phyloP scores from a whole-genome alignment of 2,797 vertebrate species.

The Percopsis omiscomaycus region DNA sequence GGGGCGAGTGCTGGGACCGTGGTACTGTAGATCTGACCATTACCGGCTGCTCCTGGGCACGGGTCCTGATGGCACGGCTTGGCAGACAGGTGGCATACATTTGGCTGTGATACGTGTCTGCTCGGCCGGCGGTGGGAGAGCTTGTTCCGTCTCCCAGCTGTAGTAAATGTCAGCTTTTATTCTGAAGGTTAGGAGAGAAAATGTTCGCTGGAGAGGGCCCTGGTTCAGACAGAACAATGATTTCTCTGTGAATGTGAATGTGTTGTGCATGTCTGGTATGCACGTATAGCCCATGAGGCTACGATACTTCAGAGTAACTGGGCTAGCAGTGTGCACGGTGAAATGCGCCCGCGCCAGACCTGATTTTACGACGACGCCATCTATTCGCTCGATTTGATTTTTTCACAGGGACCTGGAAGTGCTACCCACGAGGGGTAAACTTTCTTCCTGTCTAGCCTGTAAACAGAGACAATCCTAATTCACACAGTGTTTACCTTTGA shows the following conservation, averaged over 20 bases:
- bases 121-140: conserved; percentile 39
- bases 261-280: neutral
- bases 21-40: conserved; percentile 22
- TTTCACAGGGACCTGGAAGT: neutral
- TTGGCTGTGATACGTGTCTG: conserved; percentile 56
- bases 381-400: too few species aligned
- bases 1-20: conserved; percentile 34
- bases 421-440: neutral
- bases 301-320: conserved; percentile 6
- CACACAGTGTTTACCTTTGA: too few species aligned
- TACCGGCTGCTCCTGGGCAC: conserved; percentile 33
- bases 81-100: conserved; percentile 62
- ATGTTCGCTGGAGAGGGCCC: conserved; percentile 22
- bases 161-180: conserved; percentile 63
- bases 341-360: neutral
- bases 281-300: neutral
- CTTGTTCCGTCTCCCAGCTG: conserved; percentile 35
- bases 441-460: neutral
- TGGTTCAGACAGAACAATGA: conserved; percentile 7
- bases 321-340: conserved; percentile 6
- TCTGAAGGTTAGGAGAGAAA: conserved; percentile 54
- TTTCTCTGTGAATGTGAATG: conserved; percentile 3
- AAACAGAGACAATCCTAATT: neutral
- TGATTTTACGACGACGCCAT: too few species aligned
- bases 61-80: conserved; percentile 43